These are phyloP conservation scores for Hydrolagus affinis DNA, from an alignment of 2,113 vertebrate species.

Conservation along the genomic window DNA sequence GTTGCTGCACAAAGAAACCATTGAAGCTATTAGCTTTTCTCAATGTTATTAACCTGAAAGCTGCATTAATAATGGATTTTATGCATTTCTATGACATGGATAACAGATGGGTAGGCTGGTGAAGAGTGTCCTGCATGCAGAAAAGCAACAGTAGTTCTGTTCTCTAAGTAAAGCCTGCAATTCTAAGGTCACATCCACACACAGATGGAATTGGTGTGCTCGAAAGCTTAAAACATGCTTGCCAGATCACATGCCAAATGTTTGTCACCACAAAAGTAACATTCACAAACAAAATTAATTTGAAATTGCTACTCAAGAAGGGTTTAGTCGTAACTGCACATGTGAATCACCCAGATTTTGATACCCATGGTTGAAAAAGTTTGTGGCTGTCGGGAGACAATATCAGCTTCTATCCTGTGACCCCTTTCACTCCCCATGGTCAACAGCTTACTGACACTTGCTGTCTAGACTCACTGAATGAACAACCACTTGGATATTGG, in stretches of 20 bases:
- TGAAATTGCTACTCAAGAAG: too few relatives aligned
- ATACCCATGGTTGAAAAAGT: too few relatives aligned
- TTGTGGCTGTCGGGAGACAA: background rate
- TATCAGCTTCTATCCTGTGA: background rate
- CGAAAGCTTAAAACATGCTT: background rate
- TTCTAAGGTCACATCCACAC: background rate
- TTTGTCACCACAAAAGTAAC: too few relatives aligned
- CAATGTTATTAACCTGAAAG: conserved; percentile 2
- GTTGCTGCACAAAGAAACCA: background rate
- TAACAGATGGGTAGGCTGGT: background rate
- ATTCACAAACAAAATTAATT: too few relatives aligned
- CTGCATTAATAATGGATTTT: background rate
- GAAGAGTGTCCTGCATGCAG: background rate
- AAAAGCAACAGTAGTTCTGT: background rate
- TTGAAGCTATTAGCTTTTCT: background rate
- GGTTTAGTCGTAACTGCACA: too few relatives aligned
- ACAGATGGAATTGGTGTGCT: background rate
- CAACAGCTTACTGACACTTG: background rate
- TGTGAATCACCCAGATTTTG: background rate
- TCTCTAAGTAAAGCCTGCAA: background rate
- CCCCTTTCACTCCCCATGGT: background rate
- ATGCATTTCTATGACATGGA: background rate
- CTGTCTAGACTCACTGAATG: background rate
- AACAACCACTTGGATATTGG: background rate
- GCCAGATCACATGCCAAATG: background rate